phyloP scores from a whole-genome alignment of 2,888 invertebrate genomes.

The Thymelicus sylvestris region DNA sequence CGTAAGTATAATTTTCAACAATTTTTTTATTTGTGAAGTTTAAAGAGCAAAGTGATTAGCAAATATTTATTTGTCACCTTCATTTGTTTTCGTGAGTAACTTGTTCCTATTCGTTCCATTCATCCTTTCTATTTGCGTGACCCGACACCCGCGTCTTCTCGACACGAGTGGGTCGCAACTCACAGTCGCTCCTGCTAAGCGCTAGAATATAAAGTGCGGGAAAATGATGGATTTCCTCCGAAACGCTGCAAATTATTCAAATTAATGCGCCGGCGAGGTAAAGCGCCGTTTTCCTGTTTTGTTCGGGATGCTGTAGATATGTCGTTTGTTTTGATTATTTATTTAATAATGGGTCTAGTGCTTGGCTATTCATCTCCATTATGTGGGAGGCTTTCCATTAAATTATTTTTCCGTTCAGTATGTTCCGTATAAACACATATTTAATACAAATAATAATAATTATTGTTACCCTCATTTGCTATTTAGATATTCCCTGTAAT shows the following conservation, averaged over 20 bases:
- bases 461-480: too few relatives aligned
- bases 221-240: constrained; percentile 64
- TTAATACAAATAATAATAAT: too few relatives aligned
- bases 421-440: too few relatives aligned
- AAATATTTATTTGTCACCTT: too few relatives aligned
- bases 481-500: too few relatives aligned
- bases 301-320: constrained; percentile 42
- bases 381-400: too few relatives aligned
- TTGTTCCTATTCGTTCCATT: not conserved
- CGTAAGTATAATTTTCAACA: too few relatives aligned
- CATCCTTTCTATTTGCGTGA: constrained; percentile 11
- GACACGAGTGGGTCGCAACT: constrained; percentile 4
- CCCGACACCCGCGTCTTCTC: constrained; percentile 5
- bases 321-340: constrained; percentile 31
- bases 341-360: not conserved
- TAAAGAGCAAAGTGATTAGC: too few relatives aligned
- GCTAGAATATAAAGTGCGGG: constrained; percentile 44
- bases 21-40: too few relatives aligned
- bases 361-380: not conserved
- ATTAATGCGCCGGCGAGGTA: constrained; percentile 60
- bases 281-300: constrained; percentile 50
- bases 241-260: constrained; percentile 70
- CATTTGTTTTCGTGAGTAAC: too few relatives aligned
- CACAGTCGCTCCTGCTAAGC: constrained; percentile 15
- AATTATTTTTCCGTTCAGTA: too few relatives aligned